Base-by-base conservation (phyloP, 2,888 invertebrate genomes). In the Myathropa florea region DNA sequence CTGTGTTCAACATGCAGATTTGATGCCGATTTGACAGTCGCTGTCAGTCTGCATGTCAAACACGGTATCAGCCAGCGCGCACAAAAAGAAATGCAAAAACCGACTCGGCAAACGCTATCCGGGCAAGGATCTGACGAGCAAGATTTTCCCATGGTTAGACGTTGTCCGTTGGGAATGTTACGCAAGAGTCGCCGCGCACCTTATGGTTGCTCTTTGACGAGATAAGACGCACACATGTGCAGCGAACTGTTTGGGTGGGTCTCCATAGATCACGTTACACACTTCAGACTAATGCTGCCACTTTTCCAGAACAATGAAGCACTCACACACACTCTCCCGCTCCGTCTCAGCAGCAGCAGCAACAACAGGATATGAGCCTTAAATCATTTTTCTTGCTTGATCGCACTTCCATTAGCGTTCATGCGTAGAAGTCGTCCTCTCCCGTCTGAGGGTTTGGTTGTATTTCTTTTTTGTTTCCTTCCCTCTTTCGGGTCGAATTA, bases 341-440 rank as follows among this genome's bases (percentile, higher is more conserved):
- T 46, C n/a, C 30, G 6, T 18, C 46, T 53, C 4, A 14, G 7
- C 24, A 57, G n/a, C n/a, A n/a, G n/a, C n/a, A n/a, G 10, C 57
- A 53, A 65, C 63, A 67, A 83, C 89, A 89, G 89, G 89, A 89
- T 89, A 85, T 89, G 84, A 86, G 88, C 86, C 77, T 88, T 88
- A 88, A 88, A 88, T 87, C 84, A 88, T 88, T 89, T 89, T 89
- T 88, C 88, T 84, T 88, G 88, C 78, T 79, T 87, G 84, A 89
- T 84, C 79, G 88, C 88, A 83, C 83, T 82, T 81, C 83, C 86
- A 86, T 86, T 86, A 83, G 75, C 73, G 67, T 68, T 72, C 81
- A 85, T 81, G 80, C 71, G 81, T 83, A 46, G 83, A 26, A 70
- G 68, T 80, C 53, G 59, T 73, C 33, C 60, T 64, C 76, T 83